Evolutionary conservation across 2,113 vertebrate genomes (phyloP).

Genomic region (Pachypanchax playfairii): DNA sequence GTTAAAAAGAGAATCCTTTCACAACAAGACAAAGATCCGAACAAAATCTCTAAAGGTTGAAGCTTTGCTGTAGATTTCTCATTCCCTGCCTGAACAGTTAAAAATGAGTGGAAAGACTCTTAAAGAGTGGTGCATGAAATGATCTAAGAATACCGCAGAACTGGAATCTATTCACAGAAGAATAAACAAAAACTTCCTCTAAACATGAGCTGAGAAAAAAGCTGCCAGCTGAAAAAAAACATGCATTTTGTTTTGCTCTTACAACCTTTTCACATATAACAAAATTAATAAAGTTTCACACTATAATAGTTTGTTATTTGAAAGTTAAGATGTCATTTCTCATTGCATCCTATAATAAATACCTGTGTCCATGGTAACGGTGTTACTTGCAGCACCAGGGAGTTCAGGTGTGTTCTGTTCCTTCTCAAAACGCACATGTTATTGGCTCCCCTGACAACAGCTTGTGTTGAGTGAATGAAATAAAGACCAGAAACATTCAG

Average conservation of each 20-base stretch:
- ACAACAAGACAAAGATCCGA: background rate
- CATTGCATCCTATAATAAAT: conserved; percentile 61
- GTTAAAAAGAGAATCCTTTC: background rate
- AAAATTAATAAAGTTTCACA: background rate
- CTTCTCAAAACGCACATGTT: conserved; percentile 39
- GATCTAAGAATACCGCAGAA: too few relatives aligned
- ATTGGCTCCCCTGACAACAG: conserved; percentile 68
- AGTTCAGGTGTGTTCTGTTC: conserved; percentile 63
- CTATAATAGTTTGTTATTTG: background rate
- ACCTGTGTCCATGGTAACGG: conserved; percentile 64
- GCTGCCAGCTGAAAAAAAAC: too few relatives aligned
- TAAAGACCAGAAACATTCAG: conserved; percentile 70
- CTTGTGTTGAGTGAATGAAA: conserved; percentile 68
- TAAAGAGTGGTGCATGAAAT: background rate
- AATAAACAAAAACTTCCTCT: too few relatives aligned
- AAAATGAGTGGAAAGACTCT: background rate
- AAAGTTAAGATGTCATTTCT: background rate
- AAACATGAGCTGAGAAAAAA: too few relatives aligned
- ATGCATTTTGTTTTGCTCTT: too few relatives aligned
- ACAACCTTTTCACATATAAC: background rate
- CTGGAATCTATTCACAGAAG: too few relatives aligned
- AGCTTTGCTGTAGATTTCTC: too few relatives aligned
- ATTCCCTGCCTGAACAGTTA: background rate
- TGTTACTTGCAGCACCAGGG: conserved; percentile 53
- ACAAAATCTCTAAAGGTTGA: too few relatives aligned